Percentiles rank a stretch among this genome's conserved stretches.
These are phyloP conservation scores for Zaprionus lachaisei DNA, from an alignment of 1,140 invertebrate genomes.

Conservation along the genomic window DNA sequence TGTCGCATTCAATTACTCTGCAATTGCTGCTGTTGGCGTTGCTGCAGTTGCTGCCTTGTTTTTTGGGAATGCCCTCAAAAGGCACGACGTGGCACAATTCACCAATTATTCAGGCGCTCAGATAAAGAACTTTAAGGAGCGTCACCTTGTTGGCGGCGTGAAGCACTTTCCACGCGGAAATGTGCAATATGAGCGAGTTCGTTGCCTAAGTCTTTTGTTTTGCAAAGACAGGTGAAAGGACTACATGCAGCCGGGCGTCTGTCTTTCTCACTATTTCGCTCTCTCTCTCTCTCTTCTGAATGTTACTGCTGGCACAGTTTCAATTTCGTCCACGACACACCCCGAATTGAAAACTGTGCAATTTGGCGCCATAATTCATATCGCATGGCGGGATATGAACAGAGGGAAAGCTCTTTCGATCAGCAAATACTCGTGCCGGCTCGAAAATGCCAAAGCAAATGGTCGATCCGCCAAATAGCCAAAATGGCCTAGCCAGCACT, in stretches of 20 bases:
- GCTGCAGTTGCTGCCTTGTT: slow-evolving; percentile 6
- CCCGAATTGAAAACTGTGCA: slow-evolving; percentile 47
- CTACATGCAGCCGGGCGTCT: neutral
- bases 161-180: slow-evolving; percentile 69
- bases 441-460: slow-evolving; percentile 33
- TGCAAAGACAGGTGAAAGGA: slow-evolving; percentile 67
- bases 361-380: slow-evolving; percentile 68
- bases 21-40: slow-evolving; percentile 12
- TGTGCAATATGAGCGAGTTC: slow-evolving; percentile 49
- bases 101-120: slow-evolving; percentile 42
- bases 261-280: neutral
- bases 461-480: slow-evolving; percentile 1
- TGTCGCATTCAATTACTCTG: slow-evolving; percentile 52
- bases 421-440: slow-evolving; percentile 17
- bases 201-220: slow-evolving; percentile 82
- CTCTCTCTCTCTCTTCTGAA: neutral
- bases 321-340: slow-evolving; percentile 59
- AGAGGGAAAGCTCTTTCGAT: slow-evolving; percentile 32
- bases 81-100: slow-evolving; percentile 41
- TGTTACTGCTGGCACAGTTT: slow-evolving; percentile 18
- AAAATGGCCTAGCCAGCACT: slow-evolving; percentile 14
- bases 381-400: slow-evolving; percentile 37
- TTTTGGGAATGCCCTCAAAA: slow-evolving; percentile 40
- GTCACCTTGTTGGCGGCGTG: neutral
- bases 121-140: slow-evolving; percentile 69